Evolutionary conservation across 2,797 vertebrate species (phyloP).

Genomic region (Eremophila alpestris): DNA sequence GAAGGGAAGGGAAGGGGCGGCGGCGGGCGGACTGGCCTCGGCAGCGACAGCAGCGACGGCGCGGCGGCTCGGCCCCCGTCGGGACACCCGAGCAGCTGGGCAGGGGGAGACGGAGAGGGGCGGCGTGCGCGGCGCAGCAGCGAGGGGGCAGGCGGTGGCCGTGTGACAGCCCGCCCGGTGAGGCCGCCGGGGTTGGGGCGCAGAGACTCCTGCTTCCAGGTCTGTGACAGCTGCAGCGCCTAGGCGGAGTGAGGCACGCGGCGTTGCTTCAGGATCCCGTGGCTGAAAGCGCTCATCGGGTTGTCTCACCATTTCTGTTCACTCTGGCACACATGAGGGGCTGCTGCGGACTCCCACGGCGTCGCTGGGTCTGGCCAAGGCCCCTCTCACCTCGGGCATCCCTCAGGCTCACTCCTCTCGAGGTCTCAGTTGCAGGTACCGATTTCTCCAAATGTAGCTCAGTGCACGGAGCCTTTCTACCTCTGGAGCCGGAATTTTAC

Average conservation of each 20-base stretch:
- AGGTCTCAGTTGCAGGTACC: background rate
- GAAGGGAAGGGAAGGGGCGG: conserved; percentile 16
- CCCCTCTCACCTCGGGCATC: background rate
- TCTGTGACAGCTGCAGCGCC: background rate
- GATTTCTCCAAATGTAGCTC: background rate
- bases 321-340: background rate
- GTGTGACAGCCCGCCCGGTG: background rate
- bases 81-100: background rate
- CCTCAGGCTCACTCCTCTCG: fast-evolving
- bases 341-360: background rate
- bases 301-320: background rate
- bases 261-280: background rate
- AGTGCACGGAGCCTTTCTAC: background rate
- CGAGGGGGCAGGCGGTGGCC: background rate
- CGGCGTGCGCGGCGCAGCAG: background rate
- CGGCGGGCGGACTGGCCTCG: background rate
- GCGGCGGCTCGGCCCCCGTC: background rate
- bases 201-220: fast-evolving
- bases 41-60: background rate
- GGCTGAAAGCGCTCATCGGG: background rate
- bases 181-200: background rate
- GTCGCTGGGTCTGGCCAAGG: background rate
- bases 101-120: background rate
- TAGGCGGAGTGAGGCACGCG: background rate
- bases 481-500: background rate